phyloP scores from a whole-genome alignment of 2,888 invertebrate species.

The Mellilla xanthometata region DNA sequence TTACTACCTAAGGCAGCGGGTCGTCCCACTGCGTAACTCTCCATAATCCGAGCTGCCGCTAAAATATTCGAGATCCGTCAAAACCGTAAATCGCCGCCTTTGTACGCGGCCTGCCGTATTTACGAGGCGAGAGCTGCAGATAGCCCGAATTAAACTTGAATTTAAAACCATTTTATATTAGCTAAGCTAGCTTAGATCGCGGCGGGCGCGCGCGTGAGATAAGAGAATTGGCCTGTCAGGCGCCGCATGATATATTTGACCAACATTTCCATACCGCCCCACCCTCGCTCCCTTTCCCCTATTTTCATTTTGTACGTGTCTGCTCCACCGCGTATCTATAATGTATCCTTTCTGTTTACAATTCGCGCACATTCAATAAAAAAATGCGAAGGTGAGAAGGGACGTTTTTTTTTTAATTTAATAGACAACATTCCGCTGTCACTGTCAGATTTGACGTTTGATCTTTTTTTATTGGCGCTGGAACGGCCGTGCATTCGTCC shows the following conservation, averaged over 20 bases:
- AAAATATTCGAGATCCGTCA: slow-evolving; percentile 78
- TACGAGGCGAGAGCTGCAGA: slow-evolving; percentile 72
- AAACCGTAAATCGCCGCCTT: slow-evolving; percentile 77
- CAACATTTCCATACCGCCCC: slow-evolving; percentile 90
- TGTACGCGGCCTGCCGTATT: slow-evolving; percentile 64
- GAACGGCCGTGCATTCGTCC: slow-evolving; percentile 25
- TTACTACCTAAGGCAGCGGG: slow-evolving; percentile 52
- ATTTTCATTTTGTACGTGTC: slow-evolving; percentile 83
- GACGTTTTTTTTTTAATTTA: slow-evolving; percentile 68
- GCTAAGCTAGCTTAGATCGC: slow-evolving; percentile 82
- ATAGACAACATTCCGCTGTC: slow-evolving; percentile 51
- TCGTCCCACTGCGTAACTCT: slow-evolving; percentile 52
- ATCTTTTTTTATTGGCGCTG: slow-evolving; percentile 24
- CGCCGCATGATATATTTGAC: slow-evolving; percentile 94
- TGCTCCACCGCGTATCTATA: slow-evolving; percentile 75
- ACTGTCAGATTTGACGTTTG: slow-evolving; percentile 57
- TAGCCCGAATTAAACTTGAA: slow-evolving; percentile 82
- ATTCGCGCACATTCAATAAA: slow-evolving; percentile 66
- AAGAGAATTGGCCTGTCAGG: slow-evolving; percentile 95
- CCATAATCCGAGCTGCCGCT: slow-evolving; percentile 57
- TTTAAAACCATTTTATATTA: slow-evolving; percentile 84
- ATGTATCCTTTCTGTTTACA: slow-evolving; percentile 76
- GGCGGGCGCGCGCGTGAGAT: slow-evolving; percentile 85
- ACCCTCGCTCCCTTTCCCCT: slow-evolving; percentile 60
- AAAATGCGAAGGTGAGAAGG: slow-evolving; percentile 66